A percentile compares a stretch with the other conserved stretches of the same genome.
Conservation (phyloP, 1,140 invertebrate species). For the Nixonia krombeini region DNA sequence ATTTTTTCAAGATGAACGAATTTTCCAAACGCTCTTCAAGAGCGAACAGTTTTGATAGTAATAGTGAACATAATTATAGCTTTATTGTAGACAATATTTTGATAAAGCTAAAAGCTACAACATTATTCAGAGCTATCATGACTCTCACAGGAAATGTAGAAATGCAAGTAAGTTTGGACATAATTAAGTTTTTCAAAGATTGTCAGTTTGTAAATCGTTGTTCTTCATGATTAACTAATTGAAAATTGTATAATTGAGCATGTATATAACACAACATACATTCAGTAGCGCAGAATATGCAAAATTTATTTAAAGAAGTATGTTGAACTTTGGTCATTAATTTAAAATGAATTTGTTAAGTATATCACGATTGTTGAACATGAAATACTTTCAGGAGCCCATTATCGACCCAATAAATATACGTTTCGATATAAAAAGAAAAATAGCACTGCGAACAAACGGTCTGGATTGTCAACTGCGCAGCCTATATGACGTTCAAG, state of each 20-base stretch:
- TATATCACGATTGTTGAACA: not conserved
- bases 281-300: too few relatives aligned
- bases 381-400: conserved; percentile 74
- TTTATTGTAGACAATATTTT: conserved; percentile 80
- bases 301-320: too few relatives aligned
- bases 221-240: too few relatives aligned
- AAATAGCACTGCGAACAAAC: conserved; percentile 63
- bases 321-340: too few relatives aligned
- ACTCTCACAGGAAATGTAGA: conserved; percentile 79
- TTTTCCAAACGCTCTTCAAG: conserved; percentile 42
- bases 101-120: conserved; percentile 78
- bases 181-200: too few relatives aligned
- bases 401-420: conserved; percentile 83
- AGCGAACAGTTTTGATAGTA: conserved; percentile 25
- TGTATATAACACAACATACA: too few relatives aligned
- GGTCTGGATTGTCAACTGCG: conserved; percentile 53
- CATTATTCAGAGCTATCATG: conserved; percentile 81
- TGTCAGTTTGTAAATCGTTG: too few relatives aligned
- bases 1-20: conserved; percentile 82
- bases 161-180: conserved; percentile 74
- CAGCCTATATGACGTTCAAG: conserved; percentile 77
- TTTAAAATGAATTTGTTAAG: not conserved
- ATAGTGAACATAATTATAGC: conserved; percentile 22
- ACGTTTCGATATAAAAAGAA: conserved; percentile 81
- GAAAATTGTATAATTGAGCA: too few relatives aligned